Base-by-base conservation (phyloP, 92 coral and sea anemone genomes). In the Phymanthus crucifer region DNA sequence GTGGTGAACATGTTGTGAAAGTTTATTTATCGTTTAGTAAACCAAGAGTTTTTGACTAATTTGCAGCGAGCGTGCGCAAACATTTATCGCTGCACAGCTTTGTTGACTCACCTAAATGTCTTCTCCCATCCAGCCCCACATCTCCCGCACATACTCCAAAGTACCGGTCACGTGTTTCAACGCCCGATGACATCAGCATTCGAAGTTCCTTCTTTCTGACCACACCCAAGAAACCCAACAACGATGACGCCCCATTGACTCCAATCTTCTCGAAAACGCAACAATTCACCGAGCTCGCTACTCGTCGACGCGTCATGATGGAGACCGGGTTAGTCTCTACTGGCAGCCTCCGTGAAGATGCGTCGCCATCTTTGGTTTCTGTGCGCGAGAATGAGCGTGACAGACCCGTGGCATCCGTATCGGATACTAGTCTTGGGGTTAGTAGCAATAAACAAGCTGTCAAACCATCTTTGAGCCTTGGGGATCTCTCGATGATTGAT, bases 241-340 rank as follows among this genome's bases (percentile, higher is more conserved):
- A 80, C 14, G 88, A 82, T 37, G 27, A 34, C 9, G 70, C 80
- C 16, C 80, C 92, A 3, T 80, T 70, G 23, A 81, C 89, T 31
- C 97, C 97, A 33, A 83, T 92, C 35, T 92, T 92, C 72, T 89
- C 97, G 32, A 87, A 78, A 71, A 92, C 97, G 32, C 84, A 83
- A 61, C 90, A 90, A 71, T 90, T 92, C 38, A 85, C 97, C 24
- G 92, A 90, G 40, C 80, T 92, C 47, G 87, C 97, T 43, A 91
- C 92, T 3, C 91, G 93, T 66, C 86, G 97, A 45, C 89, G 94
- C 57, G 84, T 72, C 2, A 78, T 88, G 64, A 79, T 87, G 83
- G 94, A 90, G 40, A 85, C 79, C 37, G 80, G 81, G 26, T 77
- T 85, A 18, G 57, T 73, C 43, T 80, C 85, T 3, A 88, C 80